Evolutionary conservation across 2,113 vertebrate genomes (phyloP), one percentile per base, ranked within the genome.

Genomic region (Pelvicachromis taeniatus): DNA sequence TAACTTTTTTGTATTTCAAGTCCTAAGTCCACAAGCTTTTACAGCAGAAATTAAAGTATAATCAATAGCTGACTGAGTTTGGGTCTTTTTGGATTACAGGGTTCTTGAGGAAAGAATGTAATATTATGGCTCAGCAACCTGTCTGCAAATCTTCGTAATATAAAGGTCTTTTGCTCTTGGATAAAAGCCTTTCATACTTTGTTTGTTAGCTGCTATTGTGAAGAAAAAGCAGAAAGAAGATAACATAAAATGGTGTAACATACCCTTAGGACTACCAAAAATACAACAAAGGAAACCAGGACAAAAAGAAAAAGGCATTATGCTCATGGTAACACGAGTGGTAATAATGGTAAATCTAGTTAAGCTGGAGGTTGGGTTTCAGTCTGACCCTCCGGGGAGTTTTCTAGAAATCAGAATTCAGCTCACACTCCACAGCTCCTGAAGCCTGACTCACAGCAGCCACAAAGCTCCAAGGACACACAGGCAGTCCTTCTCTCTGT

Each of bases 381-480:
- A 9, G 50, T 86, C 81, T 75, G 61, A 88, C 29, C 83, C 86
- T 87, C 70, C 45, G 9, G 83, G 81, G 87, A 80, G 87, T 79
- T 91, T 90, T 77, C 3, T 42, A 77, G 65, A 45, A 73, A 93
- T 96, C 91, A 93, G 88, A 80, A 96, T 96, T 95, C 95, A 78
- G 80, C 80, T 95, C 95, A 96, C 95, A 89, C 80, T 79, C 87
- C 77, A 86, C 85, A 91, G 85, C 86, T 87, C 85, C 90, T 87
- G 84, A 91, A 94, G 89, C 85, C 89, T 92, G 85, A 89, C 75
- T 94, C 91, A 92, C 85, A 90, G 90, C 91, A 86, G 88, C 79
- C 81, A 77, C 42, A 92, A 31, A 53, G 83, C 33, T 87, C 75
- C 87, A 84, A 84, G 89, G 81, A 88, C 87, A 92, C 91, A 92